Conservation (phyloP, 2,888 invertebrate species). For the Andrena bicolor region DNA sequence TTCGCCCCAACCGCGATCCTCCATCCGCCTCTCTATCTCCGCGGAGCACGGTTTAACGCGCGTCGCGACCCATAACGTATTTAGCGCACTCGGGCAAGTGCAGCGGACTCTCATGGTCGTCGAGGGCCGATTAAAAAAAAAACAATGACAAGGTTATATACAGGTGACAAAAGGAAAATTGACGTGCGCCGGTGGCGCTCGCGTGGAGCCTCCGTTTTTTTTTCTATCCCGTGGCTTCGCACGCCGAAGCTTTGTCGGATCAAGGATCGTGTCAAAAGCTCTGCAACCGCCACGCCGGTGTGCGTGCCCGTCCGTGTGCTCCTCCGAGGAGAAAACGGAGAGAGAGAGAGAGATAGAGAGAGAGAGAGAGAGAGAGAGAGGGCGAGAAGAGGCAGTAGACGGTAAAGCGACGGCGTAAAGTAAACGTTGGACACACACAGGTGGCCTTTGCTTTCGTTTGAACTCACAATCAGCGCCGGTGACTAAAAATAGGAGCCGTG, state of each 20-base stretch:
- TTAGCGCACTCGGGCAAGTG: slow-evolving; percentile 24
- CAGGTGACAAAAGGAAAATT: slow-evolving; percentile 47
- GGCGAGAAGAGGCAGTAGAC: slow-evolving; percentile 14
- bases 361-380: background rate
- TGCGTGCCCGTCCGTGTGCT: slow-evolving; percentile 1
- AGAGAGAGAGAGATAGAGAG: slow-evolving; percentile 1
- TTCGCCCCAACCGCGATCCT: background rate
- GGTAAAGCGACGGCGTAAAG: slow-evolving; percentile 46
- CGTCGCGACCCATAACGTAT: slow-evolving; percentile 27
- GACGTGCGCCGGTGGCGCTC: slow-evolving; percentile 19
- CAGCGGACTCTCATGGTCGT: slow-evolving; percentile 29
- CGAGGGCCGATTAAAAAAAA: slow-evolving; percentile 14
- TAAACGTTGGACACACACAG: slow-evolving; percentile 67
- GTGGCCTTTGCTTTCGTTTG: slow-evolving; percentile 68
- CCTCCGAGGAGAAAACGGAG: background rate
- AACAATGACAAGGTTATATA: slow-evolving; percentile 48
- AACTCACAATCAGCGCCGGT: slow-evolving; percentile 66
- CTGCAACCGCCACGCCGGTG: background rate
- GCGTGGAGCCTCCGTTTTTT: slow-evolving; percentile 17
- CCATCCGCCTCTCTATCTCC: background rate
- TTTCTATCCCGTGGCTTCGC: slow-evolving; percentile 27
- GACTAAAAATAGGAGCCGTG: slow-evolving; percentile 71
- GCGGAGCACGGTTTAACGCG: slow-evolving; percentile 14
- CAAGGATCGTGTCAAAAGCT: slow-evolving; percentile 53
- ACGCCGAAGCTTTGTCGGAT: slow-evolving; percentile 50